Conservation (phyloP, 1,140 invertebrate species). For the Chironomus striatipennis region DNA sequence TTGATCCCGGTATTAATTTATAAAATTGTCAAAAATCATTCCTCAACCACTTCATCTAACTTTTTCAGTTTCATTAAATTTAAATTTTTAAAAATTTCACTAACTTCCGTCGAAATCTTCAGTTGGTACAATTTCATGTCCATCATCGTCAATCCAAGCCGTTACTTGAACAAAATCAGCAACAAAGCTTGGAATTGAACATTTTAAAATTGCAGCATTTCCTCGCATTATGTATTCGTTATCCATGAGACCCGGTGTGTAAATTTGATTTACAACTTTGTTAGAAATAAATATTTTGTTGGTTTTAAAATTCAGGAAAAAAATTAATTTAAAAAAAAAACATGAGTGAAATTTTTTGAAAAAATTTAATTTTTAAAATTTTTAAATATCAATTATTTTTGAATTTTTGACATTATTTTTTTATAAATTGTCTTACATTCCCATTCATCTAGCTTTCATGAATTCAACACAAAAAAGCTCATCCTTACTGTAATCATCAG, state of each 20-base stretch:
- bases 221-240: conserved; percentile 58
- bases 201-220: conserved; percentile 58
- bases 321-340: too few species aligned
- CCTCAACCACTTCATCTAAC: background rate
- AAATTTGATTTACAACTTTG: conserved; percentile 64
- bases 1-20: too few species aligned
- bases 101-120: conserved; percentile 43
- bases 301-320: conserved; percentile 9
- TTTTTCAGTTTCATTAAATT: background rate
- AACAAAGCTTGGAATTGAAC: conserved; percentile 80
- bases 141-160: conserved; percentile 75
- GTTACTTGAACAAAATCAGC: conserved; percentile 84
- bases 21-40: background rate
- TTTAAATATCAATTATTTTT: too few species aligned
- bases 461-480: background rate
- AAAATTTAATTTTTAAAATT: too few species aligned
- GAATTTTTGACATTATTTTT: too few species aligned
- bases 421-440: too few species aligned
- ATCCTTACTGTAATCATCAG: background rate
- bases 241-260: conserved; percentile 61
- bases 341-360: too few species aligned
- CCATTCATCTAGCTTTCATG: too few species aligned
- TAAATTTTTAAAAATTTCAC: background rate
- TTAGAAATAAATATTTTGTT: conserved; percentile 40
- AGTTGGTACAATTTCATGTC: conserved; percentile 50